Evolutionary conservation across 1,140 invertebrate species (phyloP), one percentile per base, ranked within the genome.

Genomic region (Sipha flava): DNA sequence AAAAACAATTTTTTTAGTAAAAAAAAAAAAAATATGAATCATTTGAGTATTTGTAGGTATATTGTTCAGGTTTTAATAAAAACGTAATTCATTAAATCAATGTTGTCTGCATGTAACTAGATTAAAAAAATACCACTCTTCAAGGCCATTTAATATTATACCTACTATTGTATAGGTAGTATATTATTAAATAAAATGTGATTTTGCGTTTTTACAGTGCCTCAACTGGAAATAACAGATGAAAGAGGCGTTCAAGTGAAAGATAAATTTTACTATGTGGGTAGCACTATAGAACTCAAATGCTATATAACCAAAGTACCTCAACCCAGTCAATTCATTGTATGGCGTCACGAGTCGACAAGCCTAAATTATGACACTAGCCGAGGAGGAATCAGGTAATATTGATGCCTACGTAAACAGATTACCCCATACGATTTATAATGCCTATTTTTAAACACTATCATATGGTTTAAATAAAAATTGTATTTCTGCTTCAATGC

Each of bases 251-350:
- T 89, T 37, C 89, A 90, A n/a, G 90, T 92, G 5, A 89, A 90
- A 80, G 92, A 94, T 85, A 94, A 94, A 86, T 93, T 93, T 85
- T 94, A 94, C 88, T 93, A 94, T 85, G 91, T 92, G 80, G 93
- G 93, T 59, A 93, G 92, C 82, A 94, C 93, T 81, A 94, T 95
- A 84, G 93, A 94, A 85, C 88, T 95, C 79, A 91, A 93, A 82
- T 95, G 93, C 84, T 90, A 93, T 82, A 92, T 94, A 84, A 93
- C 91, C 83, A 91, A 93, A 86, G 92, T 93, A 82, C 92, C 90
- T 79, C 89, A 91, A 82, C 89, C 94, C 83, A 88, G 91, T 84
- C 89, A 90, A 66, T 92, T 93, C 85, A 92, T 94, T 81, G 90
- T 90, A 77, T 94, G 93, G 93, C 91, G 90, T 80, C 93, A 94